These are phyloP conservation scores for Artibeus lituratus DNA, from an alignment of 2,797 vertebrate genomes.

Conservation along the genomic window DNA sequence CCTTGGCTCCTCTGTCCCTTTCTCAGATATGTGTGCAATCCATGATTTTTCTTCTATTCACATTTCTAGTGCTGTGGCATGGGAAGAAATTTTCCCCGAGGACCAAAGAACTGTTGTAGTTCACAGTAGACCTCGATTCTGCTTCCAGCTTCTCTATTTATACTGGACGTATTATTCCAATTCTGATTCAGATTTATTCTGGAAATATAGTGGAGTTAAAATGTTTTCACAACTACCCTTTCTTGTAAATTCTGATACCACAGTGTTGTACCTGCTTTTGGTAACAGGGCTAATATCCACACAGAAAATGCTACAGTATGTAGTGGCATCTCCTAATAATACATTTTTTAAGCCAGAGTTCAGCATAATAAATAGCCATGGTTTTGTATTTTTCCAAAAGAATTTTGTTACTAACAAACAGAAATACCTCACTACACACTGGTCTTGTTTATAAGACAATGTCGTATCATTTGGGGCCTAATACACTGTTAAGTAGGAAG, in stretches of 20 bases:
- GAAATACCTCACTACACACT: not conserved
- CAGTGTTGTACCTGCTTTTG: not conserved
- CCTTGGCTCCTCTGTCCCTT: conserved; percentile 37
- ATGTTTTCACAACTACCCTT: not conserved
- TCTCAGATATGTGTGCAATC: conserved; percentile 22
- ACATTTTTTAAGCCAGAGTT: not conserved
- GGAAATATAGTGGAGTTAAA: not conserved
- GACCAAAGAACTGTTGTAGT: not conserved
- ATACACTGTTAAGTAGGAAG: not conserved
- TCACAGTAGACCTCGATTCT: not conserved
- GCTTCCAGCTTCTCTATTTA: not conserved
- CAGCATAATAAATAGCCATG: not conserved
- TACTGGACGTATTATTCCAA: not conserved
- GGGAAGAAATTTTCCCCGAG: not conserved
- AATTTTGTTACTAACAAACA: conserved; percentile 30
- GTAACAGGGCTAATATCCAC: not conserved
- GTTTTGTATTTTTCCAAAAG: conserved; percentile 15
- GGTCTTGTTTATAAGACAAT: conserved; percentile 9
- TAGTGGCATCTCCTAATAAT: not conserved
- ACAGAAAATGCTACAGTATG: not conserved
- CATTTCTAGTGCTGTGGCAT: not conserved
- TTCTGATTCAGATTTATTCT: not conserved
- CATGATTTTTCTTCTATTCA: conserved; percentile 54
- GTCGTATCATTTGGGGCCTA: not conserved
- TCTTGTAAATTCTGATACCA: not conserved